Base-by-base conservation (phyloP, 2,888 invertebrate genomes). In the Ormyrus pomaceus region DNA sequence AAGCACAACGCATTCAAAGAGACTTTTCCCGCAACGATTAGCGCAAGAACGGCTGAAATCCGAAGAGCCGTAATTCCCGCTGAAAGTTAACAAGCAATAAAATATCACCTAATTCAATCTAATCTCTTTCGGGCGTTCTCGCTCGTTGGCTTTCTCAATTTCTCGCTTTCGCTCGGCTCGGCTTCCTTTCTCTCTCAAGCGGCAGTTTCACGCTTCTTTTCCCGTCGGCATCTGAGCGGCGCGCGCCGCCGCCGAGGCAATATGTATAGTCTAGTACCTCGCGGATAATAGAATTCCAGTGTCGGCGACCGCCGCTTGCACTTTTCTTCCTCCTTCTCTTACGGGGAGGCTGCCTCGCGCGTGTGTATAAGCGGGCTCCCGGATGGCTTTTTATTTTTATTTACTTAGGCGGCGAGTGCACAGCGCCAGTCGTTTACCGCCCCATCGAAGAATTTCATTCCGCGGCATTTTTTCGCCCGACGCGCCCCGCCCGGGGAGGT, bases 231-330 rank as follows among this genome's bases (percentile, higher is more conserved):
- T 70, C 11, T 50, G 59, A 59, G 53, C 55, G 34, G 51, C 13
- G 34, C 51, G 10, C 55, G 53, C 45, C 45, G 34, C 55, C 45
- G 19, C 34, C 45, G 45, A 48, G 9, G 8, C 9, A 6, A 6
- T 48, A 62, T 19, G 19, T 19, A 19, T n/a, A 13, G 59, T 46
- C 53, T 48, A 77, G 69, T 71, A 71, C 53, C 61, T 78, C 65
- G 66, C 66, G 59, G 75, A 82, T 81, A 83, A 82, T 82, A 82
- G 82, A 83, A 83, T 83, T 83, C 83, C 83, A 79, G 68, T 82
- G 82, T 81, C 82, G 74, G 58, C 68, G 72, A 64, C 56, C 58
- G 55, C 62, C 19, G 48, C 46, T 19, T n/a, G 46, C 51, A n/a
- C 6, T 62, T 45, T 55, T 56, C 56, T 50, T 50, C 9, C 50